These are phyloP conservation scores for Cinclus cinclus DNA, from an alignment of 2,113 vertebrate species.

Conservation along the genomic window DNA sequence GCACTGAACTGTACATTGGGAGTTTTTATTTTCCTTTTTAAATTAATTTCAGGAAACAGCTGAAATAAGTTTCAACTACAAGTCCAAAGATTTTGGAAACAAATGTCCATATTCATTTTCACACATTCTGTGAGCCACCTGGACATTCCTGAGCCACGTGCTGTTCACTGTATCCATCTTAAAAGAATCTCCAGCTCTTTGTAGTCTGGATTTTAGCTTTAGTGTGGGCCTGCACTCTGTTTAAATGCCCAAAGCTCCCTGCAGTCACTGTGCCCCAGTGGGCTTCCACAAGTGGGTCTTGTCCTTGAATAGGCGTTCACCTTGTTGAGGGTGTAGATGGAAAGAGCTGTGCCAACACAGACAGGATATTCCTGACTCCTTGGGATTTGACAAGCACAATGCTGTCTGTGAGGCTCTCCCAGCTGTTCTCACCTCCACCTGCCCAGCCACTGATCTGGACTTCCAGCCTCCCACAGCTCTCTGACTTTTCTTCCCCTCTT, in stretches of 20 bases:
- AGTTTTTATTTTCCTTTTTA: not conserved
- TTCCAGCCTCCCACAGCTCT: accelerated
- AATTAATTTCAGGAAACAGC: not conserved
- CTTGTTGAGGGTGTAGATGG: not conserved
- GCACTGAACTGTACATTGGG: not conserved
- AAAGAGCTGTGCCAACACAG: not conserved
- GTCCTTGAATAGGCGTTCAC: not conserved
- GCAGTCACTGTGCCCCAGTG: not conserved
- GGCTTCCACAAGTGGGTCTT: not conserved
- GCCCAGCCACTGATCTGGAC: not conserved
- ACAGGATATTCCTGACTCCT: not conserved
- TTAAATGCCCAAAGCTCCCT: not conserved
- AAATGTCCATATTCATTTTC: not conserved
- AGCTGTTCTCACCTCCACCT: not conserved
- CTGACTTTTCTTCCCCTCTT: accelerated
- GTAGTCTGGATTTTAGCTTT: not conserved
- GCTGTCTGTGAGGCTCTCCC: not conserved
- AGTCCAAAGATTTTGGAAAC: not conserved
- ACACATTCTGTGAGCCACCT: not conserved
- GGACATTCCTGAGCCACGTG: not conserved
- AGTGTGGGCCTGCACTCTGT: not conserved
- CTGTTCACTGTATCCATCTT: not conserved
- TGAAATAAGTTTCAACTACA: not conserved
- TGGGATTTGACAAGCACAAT: not conserved
- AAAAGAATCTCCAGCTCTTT: not conserved